A percentile compares a stretch with the other conserved stretches of the same genome.
phyloP scores from a whole-genome alignment of 2,888 invertebrate genomes.

The Coleophora flavipennella region DNA sequence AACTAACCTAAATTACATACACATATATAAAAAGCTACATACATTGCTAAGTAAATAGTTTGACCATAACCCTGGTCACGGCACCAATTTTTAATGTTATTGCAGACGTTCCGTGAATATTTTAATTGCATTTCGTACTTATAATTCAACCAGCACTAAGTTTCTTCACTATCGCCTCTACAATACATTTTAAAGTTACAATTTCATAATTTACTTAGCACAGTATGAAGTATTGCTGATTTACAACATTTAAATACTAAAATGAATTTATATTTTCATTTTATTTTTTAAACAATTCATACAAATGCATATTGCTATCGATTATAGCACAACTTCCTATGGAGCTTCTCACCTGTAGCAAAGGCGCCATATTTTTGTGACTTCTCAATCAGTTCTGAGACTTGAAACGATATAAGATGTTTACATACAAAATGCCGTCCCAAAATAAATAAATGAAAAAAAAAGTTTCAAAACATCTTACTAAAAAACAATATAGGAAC shows the following conservation, averaged over 20 bases:
- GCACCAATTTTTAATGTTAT: neutral
- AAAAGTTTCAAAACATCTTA: constrained; percentile 10
- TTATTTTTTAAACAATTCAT: constrained; percentile 25
- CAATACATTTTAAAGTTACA: no score
- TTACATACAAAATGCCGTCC: constrained; percentile 10
- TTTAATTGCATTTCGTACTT: neutral
- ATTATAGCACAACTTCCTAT: constrained; percentile 8
- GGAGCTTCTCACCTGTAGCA: neutral
- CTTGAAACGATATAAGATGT: constrained; percentile 10
- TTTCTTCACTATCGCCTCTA: no score
- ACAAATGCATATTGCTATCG: constrained; percentile 19
- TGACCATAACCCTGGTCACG: no score
- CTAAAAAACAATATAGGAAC: constrained; percentile 21
- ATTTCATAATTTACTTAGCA: constrained; percentile 6
- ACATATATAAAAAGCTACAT: constrained; percentile 18
- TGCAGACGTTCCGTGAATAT: neutral
- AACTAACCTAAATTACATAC: constrained; percentile 42
- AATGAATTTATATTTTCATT: constrained; percentile 23
- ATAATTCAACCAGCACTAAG: no score
- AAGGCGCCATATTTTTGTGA: constrained; percentile 3
- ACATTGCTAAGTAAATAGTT: constrained; percentile 3
- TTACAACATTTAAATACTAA: constrained; percentile 25
- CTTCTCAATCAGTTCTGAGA: constrained; percentile 11
- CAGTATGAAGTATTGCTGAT: constrained; percentile 19
- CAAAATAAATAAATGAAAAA: constrained; percentile 14